Evolutionary conservation across 2,888 invertebrate species (phyloP).

Genomic region (Bursaphelenchus okinawaensis): DNA sequence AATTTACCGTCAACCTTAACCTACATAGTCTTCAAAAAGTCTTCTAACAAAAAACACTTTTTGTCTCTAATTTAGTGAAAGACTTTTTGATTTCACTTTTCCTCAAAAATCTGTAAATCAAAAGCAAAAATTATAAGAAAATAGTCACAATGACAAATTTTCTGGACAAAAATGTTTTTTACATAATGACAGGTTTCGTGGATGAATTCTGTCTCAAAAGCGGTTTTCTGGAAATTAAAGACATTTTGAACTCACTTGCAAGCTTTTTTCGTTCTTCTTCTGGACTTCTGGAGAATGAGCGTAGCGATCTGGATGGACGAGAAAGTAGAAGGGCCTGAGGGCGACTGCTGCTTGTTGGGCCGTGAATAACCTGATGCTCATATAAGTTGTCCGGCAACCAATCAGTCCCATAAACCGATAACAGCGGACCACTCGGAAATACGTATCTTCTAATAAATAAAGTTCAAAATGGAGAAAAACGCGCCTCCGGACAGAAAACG

Average conservation of each 20-base stretch:
- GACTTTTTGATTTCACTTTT: too few species aligned
- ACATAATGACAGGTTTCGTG: neutral
- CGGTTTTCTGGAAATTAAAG: too few species aligned
- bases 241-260: slow-evolving; percentile 30
- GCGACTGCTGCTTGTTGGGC: slow-evolving; percentile 53
- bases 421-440: too few species aligned
- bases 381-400: neutral
- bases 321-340: slow-evolving; percentile 61
- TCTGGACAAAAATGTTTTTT: neutral
- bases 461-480: neutral
- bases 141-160: too few species aligned
- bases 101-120: neutral
- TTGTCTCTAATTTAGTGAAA: too few species aligned
- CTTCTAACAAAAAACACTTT: neutral
- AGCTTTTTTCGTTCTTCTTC: slow-evolving; percentile 50
- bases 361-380: slow-evolving; percentile 17
- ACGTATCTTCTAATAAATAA: too few species aligned
- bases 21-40: neutral
- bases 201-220: too few species aligned
- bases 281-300: slow-evolving; percentile 58
- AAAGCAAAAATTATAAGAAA: neutral
- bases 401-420: neutral
- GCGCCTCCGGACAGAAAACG: neutral
- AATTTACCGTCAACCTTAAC: too few species aligned
- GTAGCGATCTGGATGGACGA: slow-evolving; percentile 62